A percentile compares a stretch with the other conserved stretches of the same genome.
Evolutionary conservation across 2,113 vertebrate genomes (phyloP).

Genomic region (Nymphicus hollandicus): DNA sequence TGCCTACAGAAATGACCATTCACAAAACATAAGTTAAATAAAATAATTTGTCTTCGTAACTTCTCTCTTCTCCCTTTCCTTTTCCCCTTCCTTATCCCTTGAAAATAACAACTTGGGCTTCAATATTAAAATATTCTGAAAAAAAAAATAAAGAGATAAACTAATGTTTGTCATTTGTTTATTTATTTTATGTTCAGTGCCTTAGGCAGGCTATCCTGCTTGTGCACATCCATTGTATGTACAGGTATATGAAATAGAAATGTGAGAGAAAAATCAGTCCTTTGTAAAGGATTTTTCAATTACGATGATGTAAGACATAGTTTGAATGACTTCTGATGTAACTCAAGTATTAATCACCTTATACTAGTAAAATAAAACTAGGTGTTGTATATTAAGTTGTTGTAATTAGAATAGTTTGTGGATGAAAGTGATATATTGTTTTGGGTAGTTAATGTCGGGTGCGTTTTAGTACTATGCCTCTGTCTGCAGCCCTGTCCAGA

Average conservation of each 20-base stretch:
- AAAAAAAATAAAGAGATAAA: constrained; percentile 78
- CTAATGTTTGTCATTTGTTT: constrained; percentile 58
- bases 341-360: not conserved
- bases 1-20: constrained; percentile 78
- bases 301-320: not conserved
- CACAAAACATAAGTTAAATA: constrained; percentile 76
- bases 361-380: constrained; percentile 37
- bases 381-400: not conserved
- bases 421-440: not conserved
- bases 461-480: not conserved
- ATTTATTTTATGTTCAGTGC: constrained; percentile 59
- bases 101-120: constrained; percentile 74
- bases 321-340: constrained; percentile 5
- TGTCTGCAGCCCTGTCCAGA: rapidly evolving
- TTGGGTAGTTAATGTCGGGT: not conserved
- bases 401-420: constrained; percentile 32
- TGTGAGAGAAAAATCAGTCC: not conserved
- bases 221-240: not conserved
- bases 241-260: not conserved
- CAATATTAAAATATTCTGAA: constrained; percentile 77
- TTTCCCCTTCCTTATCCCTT: constrained; percentile 47
- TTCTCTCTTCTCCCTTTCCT: constrained; percentile 70
- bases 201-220: constrained; percentile 1
- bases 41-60: constrained; percentile 71
- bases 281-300: not conserved